Evolutionary conservation across 1,140 invertebrate species (phyloP).

Genomic region (Solenopsis invicta): DNA sequence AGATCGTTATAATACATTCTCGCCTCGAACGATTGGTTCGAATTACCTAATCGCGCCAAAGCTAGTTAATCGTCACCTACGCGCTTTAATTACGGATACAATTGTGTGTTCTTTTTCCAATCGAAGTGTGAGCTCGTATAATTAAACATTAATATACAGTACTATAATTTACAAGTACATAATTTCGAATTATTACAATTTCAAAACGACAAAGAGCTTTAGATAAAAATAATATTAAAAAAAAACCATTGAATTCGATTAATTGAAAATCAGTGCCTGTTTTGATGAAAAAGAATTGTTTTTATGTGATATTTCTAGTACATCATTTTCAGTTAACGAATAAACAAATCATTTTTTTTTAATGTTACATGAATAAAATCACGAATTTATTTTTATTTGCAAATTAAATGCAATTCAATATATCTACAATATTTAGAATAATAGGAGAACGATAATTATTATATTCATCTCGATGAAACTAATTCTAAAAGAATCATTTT

Average conservation of each 20-base stretch:
- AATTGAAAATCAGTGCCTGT: background rate
- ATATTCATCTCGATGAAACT: background rate
- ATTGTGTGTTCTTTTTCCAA: background rate
- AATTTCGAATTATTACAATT: background rate
- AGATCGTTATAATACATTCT: slow-evolving; percentile 75
- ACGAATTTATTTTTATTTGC: background rate
- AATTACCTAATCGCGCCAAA: slow-evolving; percentile 74
- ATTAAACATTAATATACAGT: background rate
- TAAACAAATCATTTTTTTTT: no score
- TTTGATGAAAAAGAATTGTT: background rate
- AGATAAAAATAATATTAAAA: background rate
- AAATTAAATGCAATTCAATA: no score
- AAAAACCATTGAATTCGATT: background rate
- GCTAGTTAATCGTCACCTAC: slow-evolving; percentile 71
- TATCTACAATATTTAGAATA: no score
- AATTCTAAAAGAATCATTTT: background rate
- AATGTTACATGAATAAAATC: background rate
- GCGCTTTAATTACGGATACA: slow-evolving; percentile 53
- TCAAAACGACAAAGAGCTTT: background rate
- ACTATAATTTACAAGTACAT: background rate
- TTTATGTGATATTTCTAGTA: no score
- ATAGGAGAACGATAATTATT: background rate
- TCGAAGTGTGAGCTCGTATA: background rate
- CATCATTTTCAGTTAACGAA: no score
- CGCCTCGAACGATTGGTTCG: slow-evolving; percentile 54